A percentile compares a stretch with the other conserved stretches of the same genome.
phyloP scores from a whole-genome alignment of 2,888 invertebrate genomes.

The Rhamnusium bicolor region DNA sequence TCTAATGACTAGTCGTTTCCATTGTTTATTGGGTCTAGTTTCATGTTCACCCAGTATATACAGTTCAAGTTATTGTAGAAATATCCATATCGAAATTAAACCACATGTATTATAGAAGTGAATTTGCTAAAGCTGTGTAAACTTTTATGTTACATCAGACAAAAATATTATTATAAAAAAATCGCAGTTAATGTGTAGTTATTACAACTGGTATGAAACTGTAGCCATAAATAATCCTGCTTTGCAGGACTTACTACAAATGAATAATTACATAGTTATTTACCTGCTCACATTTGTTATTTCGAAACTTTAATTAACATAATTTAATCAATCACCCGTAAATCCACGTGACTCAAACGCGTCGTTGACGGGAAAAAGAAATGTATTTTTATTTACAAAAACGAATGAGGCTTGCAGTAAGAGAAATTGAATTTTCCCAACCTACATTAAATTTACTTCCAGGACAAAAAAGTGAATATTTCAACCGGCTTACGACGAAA shows the following conservation, averaged over 20 bases:
- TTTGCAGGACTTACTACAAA: background rate
- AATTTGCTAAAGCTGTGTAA: too few species aligned
- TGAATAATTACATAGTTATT: background rate
- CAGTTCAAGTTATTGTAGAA: too few species aligned
- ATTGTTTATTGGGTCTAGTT: too few species aligned
- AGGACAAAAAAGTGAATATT: constrained; percentile 49
- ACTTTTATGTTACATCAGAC: too few species aligned
- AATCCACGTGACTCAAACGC: background rate
- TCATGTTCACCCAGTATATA: too few species aligned
- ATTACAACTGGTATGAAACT: background rate
- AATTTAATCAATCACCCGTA: constrained; percentile 15
- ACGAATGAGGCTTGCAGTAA: constrained; percentile 1
- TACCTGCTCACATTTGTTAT: background rate
- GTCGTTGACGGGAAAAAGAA: background rate
- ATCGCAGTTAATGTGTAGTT: too few species aligned
- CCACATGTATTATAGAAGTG: background rate
- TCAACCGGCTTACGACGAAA: constrained; percentile 49
- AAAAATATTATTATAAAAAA: too few species aligned
- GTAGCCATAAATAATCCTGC: background rate
- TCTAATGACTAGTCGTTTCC: too few species aligned
- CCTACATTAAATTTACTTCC: constrained; percentile 17
- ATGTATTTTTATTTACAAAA: constrained; percentile 25
- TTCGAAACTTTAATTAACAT: constrained; percentile 4
- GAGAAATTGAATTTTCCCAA: constrained; percentile 38
- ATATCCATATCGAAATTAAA: too few species aligned